Conservation (phyloP, 1,140 invertebrate genomes). For the Brachionus koreanus region DNA sequence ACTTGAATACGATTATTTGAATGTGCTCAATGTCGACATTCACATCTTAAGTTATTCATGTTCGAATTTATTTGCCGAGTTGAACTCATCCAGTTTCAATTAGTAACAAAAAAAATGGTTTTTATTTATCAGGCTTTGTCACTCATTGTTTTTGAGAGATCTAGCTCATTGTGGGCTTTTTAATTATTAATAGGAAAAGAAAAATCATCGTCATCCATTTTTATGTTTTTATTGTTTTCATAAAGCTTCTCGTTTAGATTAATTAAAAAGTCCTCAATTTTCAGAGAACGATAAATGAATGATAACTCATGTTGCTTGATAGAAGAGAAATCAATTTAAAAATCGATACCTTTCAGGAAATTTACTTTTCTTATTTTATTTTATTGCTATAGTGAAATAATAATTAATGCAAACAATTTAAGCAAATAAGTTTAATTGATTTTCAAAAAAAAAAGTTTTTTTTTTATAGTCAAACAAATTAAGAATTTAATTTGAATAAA, state of each 20-base stretch:
- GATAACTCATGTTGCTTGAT: background rate
- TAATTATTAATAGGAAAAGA: background rate
- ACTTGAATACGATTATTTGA: too few relatives aligned
- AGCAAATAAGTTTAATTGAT: background rate
- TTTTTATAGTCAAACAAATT: too few relatives aligned
- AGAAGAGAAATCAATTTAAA: background rate
- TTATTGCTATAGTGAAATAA: too few relatives aligned
- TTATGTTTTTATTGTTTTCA: background rate
- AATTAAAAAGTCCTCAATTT: background rate
- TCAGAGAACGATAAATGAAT: background rate
- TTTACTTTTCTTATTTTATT: background rate
- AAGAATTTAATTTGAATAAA: too few relatives aligned
- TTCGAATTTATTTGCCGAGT: too few relatives aligned
- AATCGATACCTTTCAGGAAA: background rate
- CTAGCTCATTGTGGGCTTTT: background rate
- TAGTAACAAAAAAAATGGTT: background rate
- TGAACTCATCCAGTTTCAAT: background rate
- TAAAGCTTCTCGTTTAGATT: background rate
- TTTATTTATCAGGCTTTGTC: background rate
- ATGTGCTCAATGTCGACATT: too few relatives aligned
- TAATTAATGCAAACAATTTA: background rate
- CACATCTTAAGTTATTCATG: too few relatives aligned
- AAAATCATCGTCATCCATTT: background rate
- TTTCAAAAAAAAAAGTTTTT: too few relatives aligned
- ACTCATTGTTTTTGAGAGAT: background rate